phyloP scores from a whole-genome alignment of 2,888 invertebrate genomes.

The Syritta pipiens region DNA sequence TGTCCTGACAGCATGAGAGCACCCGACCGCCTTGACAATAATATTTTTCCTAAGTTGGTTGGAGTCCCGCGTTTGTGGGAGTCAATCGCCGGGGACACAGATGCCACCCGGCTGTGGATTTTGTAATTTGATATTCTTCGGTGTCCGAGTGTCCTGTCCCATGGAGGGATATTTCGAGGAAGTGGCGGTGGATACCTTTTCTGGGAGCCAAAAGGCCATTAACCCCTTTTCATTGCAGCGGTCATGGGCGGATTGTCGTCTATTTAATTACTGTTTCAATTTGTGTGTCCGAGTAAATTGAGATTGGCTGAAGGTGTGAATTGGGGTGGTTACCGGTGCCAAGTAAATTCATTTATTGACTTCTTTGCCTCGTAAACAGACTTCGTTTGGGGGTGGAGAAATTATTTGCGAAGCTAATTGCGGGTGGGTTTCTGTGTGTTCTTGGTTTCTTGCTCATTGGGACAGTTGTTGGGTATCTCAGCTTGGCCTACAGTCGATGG shows the following conservation, averaged over 20 bases:
- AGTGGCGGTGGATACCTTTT: background rate
- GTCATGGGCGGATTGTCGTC: conserved; percentile 12
- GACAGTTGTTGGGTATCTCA: no score
- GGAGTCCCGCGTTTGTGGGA: conserved; percentile 23
- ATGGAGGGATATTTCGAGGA: conserved; percentile 25
- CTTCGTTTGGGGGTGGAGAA: no score
- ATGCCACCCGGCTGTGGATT: conserved; percentile 23
- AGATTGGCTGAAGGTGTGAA: background rate
- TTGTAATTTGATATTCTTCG: conserved; percentile 55
- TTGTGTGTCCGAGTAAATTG: conserved; percentile 19
- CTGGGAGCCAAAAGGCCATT: conserved; percentile 20
- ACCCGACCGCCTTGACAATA: no score
- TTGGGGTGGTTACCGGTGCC: background rate
- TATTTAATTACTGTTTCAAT: conserved; percentile 28
- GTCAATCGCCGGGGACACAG: conserved; percentile 18
- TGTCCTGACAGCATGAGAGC: conserved; percentile 43
- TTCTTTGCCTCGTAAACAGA: no score
- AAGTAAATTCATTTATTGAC: no score
- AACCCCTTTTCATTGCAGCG: conserved; percentile 20
- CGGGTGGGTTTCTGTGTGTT: no score
- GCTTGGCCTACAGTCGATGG: no score
- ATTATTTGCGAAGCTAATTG: no score
- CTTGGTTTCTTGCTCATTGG: no score
- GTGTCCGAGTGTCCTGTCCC: background rate
- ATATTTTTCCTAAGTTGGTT: conserved; percentile 57